Conservation (phyloP, 2,113 vertebrate species). For the Phoenicopterus ruber region DNA sequence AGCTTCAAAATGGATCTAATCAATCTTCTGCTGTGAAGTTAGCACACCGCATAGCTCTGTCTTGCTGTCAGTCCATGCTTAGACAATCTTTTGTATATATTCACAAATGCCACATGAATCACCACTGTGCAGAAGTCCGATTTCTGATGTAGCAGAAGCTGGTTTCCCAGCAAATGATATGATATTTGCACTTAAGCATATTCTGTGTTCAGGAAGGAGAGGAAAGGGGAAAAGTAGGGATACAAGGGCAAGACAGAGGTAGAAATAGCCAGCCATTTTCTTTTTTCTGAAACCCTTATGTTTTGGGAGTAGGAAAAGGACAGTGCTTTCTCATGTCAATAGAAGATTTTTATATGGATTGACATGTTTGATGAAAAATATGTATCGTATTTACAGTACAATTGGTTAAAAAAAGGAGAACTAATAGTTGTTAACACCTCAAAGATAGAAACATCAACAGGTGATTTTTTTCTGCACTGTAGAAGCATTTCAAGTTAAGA, state of each 20-base stretch:
- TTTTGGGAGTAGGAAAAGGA: not conserved
- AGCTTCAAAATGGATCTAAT: slow-evolving; percentile 63
- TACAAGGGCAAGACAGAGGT: not conserved
- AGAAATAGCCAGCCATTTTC: not conserved
- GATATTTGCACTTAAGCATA: not conserved
- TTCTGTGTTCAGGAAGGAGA: not conserved
- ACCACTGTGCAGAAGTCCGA: not conserved
- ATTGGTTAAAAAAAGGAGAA: not conserved
- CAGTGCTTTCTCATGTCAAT: not conserved
- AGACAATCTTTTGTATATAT: not conserved
- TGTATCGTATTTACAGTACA: not conserved
- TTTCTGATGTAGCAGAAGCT: not conserved
- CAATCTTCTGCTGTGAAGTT: slow-evolving; percentile 43
- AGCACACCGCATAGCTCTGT: not conserved
- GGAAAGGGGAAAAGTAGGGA: not conserved
- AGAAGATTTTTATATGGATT: not conserved
- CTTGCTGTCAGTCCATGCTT: slow-evolving; percentile 27
- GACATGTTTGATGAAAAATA: not conserved
- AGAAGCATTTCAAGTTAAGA: not conserved
- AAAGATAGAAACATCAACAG: not conserved
- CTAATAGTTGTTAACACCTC: not conserved
- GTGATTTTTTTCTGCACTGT: not conserved
- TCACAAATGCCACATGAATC: not conserved
- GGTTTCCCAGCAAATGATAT: not conserved
- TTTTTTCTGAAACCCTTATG: not conserved